Percentiles rank a stretch among this genome's conserved stretches.
These are phyloP conservation scores for Baronia brevicornis DNA, from an alignment of 2,888 invertebrate genomes.

Conservation along the genomic window DNA sequence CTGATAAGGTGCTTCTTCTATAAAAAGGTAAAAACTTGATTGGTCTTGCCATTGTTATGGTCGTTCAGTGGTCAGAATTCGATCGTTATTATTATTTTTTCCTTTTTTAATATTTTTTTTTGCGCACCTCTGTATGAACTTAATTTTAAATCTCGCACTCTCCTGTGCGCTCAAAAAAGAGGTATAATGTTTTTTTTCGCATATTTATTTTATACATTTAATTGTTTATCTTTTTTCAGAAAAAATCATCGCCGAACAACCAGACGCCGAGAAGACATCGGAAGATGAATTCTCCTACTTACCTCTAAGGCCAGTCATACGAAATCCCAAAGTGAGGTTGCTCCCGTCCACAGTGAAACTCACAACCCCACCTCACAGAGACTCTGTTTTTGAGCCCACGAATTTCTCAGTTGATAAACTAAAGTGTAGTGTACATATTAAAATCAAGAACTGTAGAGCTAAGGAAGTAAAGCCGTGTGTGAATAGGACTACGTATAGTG, in stretches of 20 bases:
- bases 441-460: conserved; percentile 49
- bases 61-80: too few species aligned
- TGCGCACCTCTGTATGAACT: too few species aligned
- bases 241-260: conserved; percentile 25
- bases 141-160: too few species aligned
- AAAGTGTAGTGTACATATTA: conserved; percentile 36
- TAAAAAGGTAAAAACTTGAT: too few species aligned
- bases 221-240: conserved; percentile 31
- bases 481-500: conserved; percentile 23
- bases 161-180: too few species aligned
- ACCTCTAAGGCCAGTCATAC: conserved; percentile 34
- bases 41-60: too few species aligned
- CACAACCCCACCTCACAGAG: conserved; percentile 34
- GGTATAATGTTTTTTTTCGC: background rate
- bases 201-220: background rate
- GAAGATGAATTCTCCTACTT: conserved; percentile 47
- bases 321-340: conserved; percentile 41
- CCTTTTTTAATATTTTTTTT: too few species aligned
- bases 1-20: too few species aligned
- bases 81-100: too few species aligned
- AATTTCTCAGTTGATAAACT: conserved; percentile 31
- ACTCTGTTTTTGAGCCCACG: conserved; percentile 47
- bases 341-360: conserved; percentile 27
- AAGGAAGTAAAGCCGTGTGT: conserved; percentile 10
- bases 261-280: conserved; percentile 29